phyloP scores from a whole-genome alignment of 23 tunicate genomes.

The Halocynthia aurantium region DNA sequence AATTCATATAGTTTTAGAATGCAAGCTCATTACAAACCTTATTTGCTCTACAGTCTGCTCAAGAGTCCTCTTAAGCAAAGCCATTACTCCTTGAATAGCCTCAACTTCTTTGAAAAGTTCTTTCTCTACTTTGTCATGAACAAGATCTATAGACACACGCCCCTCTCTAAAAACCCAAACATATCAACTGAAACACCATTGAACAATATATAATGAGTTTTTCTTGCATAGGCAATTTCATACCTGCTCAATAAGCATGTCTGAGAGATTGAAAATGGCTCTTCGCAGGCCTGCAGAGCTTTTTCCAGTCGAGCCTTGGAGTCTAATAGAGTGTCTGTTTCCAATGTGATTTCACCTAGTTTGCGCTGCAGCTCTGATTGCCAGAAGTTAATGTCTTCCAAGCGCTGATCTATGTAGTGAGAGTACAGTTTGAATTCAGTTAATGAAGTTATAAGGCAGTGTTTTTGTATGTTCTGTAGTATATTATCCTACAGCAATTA shows the following conservation, averaged over 20 bases:
- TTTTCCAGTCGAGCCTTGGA: conserved; percentile 65
- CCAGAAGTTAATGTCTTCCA: conserved; percentile 83
- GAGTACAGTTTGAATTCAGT: background rate
- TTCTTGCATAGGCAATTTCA: background rate
- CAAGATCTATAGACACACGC: conserved; percentile 76
- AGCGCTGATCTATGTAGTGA: conserved; percentile 40
- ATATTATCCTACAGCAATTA: background rate
- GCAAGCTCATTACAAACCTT: conserved; percentile 22
- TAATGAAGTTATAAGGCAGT: background rate
- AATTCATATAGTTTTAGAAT: too few relatives aligned
- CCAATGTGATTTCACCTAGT: conserved; percentile 45
- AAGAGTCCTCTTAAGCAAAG: conserved; percentile 59
- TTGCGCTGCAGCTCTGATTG: conserved; percentile 65
- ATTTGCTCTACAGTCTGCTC: conserved; percentile 84
- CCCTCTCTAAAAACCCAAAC: conserved; percentile 47
- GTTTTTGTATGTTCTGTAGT: background rate
- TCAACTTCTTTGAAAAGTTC: conserved; percentile 88
- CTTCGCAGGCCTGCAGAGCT: conserved; percentile 75
- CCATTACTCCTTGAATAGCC: conserved; percentile 68
- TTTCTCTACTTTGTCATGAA: conserved; percentile 84
- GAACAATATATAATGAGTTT: background rate
- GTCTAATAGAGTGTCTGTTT: conserved; percentile 63
- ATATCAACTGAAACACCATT: background rate
- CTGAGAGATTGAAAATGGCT: conserved; percentile 77
- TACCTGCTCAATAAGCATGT: conserved; percentile 74